Evolutionary conservation across 2,797 vertebrate species (phyloP).

Genomic region (Apodemus agrarius): DNA sequence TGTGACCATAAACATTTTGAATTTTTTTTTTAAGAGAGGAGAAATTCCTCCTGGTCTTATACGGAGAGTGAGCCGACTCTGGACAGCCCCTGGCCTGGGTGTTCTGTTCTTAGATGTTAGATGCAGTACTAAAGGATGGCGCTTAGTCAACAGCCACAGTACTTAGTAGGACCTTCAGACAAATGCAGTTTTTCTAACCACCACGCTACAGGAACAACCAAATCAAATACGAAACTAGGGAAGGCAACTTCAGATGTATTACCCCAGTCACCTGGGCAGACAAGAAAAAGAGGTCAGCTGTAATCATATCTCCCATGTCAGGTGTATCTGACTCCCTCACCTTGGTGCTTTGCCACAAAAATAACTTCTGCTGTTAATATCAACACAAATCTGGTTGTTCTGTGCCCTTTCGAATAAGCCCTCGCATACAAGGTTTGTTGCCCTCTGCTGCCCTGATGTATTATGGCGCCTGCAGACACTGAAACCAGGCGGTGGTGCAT

Average conservation of each 20-base stretch:
- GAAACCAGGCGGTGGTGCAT: neutral
- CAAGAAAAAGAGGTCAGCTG: neutral
- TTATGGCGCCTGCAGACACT: neutral
- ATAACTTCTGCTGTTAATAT: neutral
- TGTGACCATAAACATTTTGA: neutral
- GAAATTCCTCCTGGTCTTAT: neutral
- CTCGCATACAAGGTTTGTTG: slow-evolving; percentile 59
- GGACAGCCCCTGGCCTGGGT: neutral
- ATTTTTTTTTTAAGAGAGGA: neutral
- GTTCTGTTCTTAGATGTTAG: neutral
- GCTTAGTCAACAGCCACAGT: neutral
- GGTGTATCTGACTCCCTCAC: neutral
- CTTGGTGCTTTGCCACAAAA: neutral
- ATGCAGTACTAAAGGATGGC: no score
- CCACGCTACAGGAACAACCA: neutral
- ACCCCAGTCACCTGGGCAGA: neutral
- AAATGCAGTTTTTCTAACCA: neutral
- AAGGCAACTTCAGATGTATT: no score
- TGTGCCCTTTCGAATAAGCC: neutral
- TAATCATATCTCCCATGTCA: neutral
- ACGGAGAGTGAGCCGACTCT: neutral
- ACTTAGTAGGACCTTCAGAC: neutral
- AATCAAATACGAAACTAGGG: neutral
- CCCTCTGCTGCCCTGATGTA: slow-evolving; percentile 71
- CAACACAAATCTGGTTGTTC: neutral